A percentile compares a stretch with the other conserved stretches of the same genome.
Evolutionary conservation across 1,140 invertebrate species (phyloP).

Genomic region (Achroia grisella): DNA sequence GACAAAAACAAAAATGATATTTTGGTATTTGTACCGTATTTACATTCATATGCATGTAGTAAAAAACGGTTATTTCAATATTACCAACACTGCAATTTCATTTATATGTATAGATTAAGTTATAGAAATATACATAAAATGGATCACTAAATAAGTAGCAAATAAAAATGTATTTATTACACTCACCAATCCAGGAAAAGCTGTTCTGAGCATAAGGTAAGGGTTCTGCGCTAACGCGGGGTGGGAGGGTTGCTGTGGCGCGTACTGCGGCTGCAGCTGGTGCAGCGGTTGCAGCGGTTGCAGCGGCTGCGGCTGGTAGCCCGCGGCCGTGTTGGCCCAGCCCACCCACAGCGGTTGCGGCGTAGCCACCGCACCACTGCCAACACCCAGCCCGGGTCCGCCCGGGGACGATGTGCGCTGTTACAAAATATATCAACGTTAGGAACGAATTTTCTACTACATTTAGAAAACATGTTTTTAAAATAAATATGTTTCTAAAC

Average conservation of each 20-base stretch:
- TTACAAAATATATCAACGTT: too few species aligned
- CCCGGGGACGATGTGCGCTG: conserved; percentile 20
- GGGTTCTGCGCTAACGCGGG: conserved; percentile 33
- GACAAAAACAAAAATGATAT: too few species aligned
- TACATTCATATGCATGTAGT: too few species aligned
- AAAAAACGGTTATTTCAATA: too few species aligned
- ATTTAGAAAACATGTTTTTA: too few species aligned
- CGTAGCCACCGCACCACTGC: conserved; percentile 2
- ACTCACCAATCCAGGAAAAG: conserved; percentile 17
- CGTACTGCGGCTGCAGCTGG: conserved; percentile 25
- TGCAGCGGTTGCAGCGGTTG: conserved; percentile 9
- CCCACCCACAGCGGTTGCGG: conserved; percentile 32
- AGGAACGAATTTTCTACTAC: too few species aligned
- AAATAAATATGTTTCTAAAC: too few species aligned
- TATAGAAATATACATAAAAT: too few species aligned
- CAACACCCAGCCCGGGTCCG: background rate
- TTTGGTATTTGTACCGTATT: too few species aligned
- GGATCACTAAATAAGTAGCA: too few species aligned
- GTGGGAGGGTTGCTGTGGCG: conserved; percentile 39
- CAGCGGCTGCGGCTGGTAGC: conserved; percentile 13
- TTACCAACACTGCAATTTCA: too few species aligned
- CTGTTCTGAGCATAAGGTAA: conserved; percentile 6
- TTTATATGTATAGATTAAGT: too few species aligned
- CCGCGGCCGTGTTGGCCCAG: conserved; percentile 31
- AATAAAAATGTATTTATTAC: background rate